Percentiles rank a stretch among this genome's conserved stretches.
These are phyloP conservation scores for Elmis aenea DNA, from an alignment of 2,888 invertebrate species.

Conservation along the genomic window DNA sequence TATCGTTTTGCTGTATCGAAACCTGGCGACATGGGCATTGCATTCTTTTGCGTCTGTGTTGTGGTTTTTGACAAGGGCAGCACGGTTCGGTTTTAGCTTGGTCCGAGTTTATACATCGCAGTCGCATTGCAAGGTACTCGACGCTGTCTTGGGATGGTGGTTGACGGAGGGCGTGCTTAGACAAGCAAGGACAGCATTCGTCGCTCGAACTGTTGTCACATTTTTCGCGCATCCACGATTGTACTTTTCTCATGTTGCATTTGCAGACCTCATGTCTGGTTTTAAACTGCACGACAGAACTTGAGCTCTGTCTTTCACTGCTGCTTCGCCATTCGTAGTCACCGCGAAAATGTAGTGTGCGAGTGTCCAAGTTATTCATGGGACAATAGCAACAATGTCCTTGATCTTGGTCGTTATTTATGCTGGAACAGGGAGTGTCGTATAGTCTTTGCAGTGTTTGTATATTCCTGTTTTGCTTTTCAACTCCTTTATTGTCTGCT, in stretches of 20 bases:
- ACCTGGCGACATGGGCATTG: too few relatives aligned
- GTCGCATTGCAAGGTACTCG: constrained; percentile 7
- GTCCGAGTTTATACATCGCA: constrained; percentile 9
- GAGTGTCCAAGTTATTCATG: constrained; percentile 2
- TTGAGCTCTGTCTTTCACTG: constrained; percentile 2
- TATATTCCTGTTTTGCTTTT: too few relatives aligned
- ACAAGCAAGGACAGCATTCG: constrained; percentile 3
- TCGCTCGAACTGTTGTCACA: constrained; percentile 11
- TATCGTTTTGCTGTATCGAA: too few relatives aligned
- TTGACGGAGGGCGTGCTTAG: neutral
- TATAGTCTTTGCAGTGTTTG: constrained; percentile 12
- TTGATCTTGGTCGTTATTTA: neutral
- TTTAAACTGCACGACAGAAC: constrained; percentile 4
- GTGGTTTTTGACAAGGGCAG: neutral
- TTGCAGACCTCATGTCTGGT: constrained; percentile 5
- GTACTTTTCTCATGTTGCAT: constrained; percentile 2
- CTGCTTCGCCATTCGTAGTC: constrained; percentile 5
- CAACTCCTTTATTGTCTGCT: too few relatives aligned
- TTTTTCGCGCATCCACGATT: constrained; percentile 9
- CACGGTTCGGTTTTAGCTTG: neutral
- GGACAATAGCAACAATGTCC: neutral
- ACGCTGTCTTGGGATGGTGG: constrained; percentile 8
- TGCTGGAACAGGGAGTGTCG: constrained; percentile 12
- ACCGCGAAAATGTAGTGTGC: constrained; percentile 2
- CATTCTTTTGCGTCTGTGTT: too few relatives aligned